Evolutionary conservation across 2,113 vertebrate species (phyloP).

Genomic region (Piliocolobus tephrosceles): DNA sequence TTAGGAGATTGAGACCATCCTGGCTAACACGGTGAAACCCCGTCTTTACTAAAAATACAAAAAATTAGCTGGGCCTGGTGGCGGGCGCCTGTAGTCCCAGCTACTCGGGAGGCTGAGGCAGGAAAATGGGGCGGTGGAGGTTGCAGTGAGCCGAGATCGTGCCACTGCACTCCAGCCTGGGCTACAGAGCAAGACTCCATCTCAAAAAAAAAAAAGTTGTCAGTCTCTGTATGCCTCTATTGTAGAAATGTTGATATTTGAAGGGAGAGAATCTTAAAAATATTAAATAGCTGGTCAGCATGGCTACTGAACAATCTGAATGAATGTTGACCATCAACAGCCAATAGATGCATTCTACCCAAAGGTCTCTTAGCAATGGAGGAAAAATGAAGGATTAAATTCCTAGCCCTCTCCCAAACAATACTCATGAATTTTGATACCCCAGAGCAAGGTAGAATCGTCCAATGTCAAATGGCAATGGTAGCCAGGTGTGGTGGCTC

Average conservation of each 20-base stretch:
- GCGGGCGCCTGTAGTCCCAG: too few species aligned
- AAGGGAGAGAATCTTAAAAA: background rate
- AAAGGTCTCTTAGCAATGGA: background rate
- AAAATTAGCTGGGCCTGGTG: too few species aligned
- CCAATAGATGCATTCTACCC: background rate
- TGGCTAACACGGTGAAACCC: too few species aligned
- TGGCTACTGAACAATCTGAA: background rate
- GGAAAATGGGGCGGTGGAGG: accelerated
- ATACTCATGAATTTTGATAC: background rate
- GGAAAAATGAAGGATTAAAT: background rate
- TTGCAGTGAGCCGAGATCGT: too few species aligned
- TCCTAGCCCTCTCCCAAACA: background rate
- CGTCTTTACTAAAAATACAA: too few species aligned
- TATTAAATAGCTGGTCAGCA: background rate
- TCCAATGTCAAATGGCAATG: constrained; percentile 13
- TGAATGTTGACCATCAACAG: background rate
- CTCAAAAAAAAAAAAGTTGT: background rate
- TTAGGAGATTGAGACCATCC: too few species aligned
- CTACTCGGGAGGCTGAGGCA: too few species aligned
- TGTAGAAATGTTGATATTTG: background rate
- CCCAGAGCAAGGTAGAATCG: background rate
- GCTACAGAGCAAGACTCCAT: too few species aligned
- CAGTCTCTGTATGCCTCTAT: background rate
- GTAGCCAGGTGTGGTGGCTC: too few species aligned
- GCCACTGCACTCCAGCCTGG: too few species aligned